These are phyloP conservation scores for Bergia puertoricense DNA, from an alignment of 92 coral and sea anemone species.

Conservation along the genomic window DNA sequence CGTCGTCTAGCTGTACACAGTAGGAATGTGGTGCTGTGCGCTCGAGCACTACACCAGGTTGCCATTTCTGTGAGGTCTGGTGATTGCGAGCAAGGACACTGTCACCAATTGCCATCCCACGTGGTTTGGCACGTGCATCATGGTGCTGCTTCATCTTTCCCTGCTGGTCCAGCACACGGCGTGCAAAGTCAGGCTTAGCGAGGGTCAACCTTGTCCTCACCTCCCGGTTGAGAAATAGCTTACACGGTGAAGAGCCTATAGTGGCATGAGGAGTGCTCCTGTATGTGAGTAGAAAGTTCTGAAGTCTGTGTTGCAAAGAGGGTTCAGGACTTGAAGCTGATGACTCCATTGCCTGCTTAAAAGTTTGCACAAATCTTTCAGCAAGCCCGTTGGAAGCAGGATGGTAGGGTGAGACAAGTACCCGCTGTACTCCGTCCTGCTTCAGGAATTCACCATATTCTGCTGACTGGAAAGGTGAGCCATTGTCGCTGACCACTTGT, in stretches of 20 bases:
- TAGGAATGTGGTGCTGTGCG: no score
- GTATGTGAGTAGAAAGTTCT: no score
- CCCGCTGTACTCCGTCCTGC: neutral
- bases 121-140: slow-evolving; percentile 39
- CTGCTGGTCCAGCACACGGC: neutral
- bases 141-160: slow-evolving; percentile 12
- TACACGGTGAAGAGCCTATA: slow-evolving; percentile 19
- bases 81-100: slow-evolving; percentile 32
- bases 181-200: no score
- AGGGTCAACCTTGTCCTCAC: slow-evolving; percentile 33
- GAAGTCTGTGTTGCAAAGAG: no score
- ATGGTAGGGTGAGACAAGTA: neutral
- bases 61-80: slow-evolving; percentile 25
- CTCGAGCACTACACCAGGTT: slow-evolving; percentile 17
- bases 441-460: neutral
- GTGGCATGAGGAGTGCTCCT: slow-evolving; percentile 44
- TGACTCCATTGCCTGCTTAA: no score
- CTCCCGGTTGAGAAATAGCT: slow-evolving; percentile 21
- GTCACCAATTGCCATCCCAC: slow-evolving; percentile 23
- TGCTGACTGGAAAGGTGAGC: neutral
- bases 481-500: neutral
- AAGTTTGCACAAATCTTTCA: neutral
- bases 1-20: neutral
- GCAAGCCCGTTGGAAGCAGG: no score
- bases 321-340: no score